These are phyloP conservation scores for Atethmia centrago DNA, from an alignment of 2,888 invertebrate species.

Conservation along the genomic window DNA sequence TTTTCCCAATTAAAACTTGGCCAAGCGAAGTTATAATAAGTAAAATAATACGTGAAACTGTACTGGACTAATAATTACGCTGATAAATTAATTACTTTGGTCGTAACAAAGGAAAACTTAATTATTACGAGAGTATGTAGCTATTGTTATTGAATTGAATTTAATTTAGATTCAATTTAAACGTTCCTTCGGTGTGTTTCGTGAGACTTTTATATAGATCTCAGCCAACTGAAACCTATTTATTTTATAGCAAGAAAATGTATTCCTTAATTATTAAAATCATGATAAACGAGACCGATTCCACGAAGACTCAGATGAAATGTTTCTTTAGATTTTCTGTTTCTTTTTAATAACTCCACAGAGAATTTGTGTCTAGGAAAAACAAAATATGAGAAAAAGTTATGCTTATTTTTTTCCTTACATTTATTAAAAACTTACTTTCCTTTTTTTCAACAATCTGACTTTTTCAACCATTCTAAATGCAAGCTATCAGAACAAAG, in stretches of 20 bases:
- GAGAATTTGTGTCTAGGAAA: conserved; percentile 2
- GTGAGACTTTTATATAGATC: not conserved
- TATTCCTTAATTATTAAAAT: conserved; percentile 54
- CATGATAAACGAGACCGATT: conserved; percentile 49
- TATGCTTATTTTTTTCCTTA: not conserved
- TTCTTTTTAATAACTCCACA: conserved; percentile 43
- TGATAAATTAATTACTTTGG: conserved; percentile 50
- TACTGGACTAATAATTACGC: conserved; percentile 45
- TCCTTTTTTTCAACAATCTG: not conserved
- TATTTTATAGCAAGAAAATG: conserved; percentile 28
- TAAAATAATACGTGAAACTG: conserved; percentile 60
- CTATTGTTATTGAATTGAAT: conserved; percentile 19
- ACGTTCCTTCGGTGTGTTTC: conserved; percentile 5
- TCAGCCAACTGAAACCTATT: conserved; percentile 12
- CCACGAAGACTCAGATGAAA: conserved; percentile 42
- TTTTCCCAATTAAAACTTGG: conserved; percentile 78
- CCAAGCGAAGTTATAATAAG: conserved; percentile 70
- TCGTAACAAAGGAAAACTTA: conserved; percentile 37
- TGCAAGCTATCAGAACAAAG: too few relatives aligned
- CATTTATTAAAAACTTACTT: not conserved
- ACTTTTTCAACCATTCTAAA: not conserved
- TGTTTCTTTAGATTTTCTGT: conserved; percentile 40
- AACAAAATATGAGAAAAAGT: conserved; percentile 30
- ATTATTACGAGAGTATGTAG: conserved; percentile 22
- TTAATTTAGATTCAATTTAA: conserved; percentile 46